Percentiles rank a stretch among this genome's conserved stretches.
Conservation (phyloP, 2,113 vertebrate species). For the Albula glossodonta region DNA sequence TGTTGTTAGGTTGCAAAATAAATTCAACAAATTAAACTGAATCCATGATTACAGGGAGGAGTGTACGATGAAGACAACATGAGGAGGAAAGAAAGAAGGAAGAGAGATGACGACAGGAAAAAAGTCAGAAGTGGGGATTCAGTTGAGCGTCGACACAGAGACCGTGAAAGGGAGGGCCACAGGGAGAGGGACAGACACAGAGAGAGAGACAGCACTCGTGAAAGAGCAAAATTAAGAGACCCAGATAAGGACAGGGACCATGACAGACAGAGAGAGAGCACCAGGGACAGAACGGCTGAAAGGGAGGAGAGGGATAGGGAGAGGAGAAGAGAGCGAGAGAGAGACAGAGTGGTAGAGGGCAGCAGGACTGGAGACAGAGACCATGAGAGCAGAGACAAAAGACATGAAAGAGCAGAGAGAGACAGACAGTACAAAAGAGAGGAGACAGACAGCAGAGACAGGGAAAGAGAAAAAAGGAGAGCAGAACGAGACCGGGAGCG, state of each 20-base stretch:
- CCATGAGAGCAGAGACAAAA: conserved; percentile 6
- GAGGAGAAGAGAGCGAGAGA: conserved; percentile 46
- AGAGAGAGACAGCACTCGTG: conserved; percentile 23
- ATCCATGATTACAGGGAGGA: conserved; percentile 43
- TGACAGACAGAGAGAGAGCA: conserved; percentile 58
- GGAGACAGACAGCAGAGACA: conserved; percentile 18
- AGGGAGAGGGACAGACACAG: conserved; percentile 30
- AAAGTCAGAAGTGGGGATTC: conserved; percentile 57
- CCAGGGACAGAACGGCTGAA: conserved; percentile 33
- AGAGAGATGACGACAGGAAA: conserved; percentile 46
- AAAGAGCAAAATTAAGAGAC: conserved; percentile 34
- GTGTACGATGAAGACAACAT: conserved; percentile 38
- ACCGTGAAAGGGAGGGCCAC: conserved; percentile 52
- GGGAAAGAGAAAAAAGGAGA: conserved; percentile 37
- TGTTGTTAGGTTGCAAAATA: background rate
- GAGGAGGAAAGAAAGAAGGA: conserved; percentile 41
- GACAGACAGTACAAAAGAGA: conserved; percentile 4
- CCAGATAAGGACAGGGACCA: conserved; percentile 47
- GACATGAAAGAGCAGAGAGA: conserved; percentile 15
- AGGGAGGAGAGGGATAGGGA: conserved; percentile 50
- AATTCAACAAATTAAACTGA: background rate
- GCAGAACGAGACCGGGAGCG: conserved; percentile 40
- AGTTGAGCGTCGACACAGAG: conserved; percentile 54
- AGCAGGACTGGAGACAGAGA: conserved; percentile 52
- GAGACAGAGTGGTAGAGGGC: conserved; percentile 57